Evolutionary conservation across 2,888 invertebrate species (phyloP).

Genomic region (Tipula unca): DNA sequence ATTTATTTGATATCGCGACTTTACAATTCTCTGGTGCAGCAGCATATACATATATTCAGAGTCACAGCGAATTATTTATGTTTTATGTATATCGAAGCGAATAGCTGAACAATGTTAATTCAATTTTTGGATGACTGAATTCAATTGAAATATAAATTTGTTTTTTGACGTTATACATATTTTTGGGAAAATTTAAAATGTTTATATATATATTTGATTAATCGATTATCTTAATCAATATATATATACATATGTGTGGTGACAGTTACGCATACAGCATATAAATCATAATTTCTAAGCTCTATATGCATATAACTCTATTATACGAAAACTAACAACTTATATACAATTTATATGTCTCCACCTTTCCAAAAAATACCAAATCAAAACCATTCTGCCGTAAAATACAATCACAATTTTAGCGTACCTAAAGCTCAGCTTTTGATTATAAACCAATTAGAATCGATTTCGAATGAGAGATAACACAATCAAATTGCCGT

Average conservation of each 20-base stretch:
- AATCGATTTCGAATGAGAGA: neutral
- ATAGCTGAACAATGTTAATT: neutral
- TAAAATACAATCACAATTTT: neutral
- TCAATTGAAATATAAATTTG: neutral
- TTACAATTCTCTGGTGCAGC: neutral
- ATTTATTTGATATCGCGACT: neutral
- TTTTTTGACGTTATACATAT: neutral
- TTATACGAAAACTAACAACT: too few species aligned
- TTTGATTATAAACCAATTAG: neutral
- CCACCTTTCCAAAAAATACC: neutral
- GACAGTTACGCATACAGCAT: neutral
- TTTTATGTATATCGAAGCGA: neutral
- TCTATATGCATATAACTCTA: neutral
- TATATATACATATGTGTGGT: neutral
- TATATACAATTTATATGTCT: neutral
- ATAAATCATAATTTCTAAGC: neutral
- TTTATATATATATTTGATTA: neutral
- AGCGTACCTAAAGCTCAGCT: neutral
- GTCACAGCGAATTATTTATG: neutral
- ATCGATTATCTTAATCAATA: neutral
- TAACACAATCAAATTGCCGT: neutral
- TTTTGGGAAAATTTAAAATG: neutral
- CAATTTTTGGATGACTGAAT: conserved; percentile 8
- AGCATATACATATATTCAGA: neutral
- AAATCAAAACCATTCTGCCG: neutral